These are phyloP conservation scores for Chrysochloris asiatica DNA, from an alignment of 2,113 vertebrate species.

Conservation along the genomic window DNA sequence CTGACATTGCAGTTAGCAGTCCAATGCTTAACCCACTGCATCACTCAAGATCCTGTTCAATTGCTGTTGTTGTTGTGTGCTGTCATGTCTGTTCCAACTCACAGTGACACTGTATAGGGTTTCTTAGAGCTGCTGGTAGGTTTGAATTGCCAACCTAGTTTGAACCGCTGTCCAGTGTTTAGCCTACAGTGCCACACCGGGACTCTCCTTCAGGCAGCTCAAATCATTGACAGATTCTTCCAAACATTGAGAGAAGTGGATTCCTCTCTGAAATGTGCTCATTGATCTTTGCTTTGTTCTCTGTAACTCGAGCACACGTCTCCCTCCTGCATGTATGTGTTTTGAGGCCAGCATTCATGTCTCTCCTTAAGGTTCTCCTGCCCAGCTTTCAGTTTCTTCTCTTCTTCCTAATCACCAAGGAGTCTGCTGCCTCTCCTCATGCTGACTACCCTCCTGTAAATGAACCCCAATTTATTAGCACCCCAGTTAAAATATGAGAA, in stretches of 20 bases:
- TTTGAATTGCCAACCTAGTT: too few species aligned
- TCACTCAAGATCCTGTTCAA: too few species aligned
- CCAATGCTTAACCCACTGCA: too few species aligned
- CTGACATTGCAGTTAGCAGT: too few species aligned
- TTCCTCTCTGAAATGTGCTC: neutral
- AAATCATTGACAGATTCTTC: neutral
- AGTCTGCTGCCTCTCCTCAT: neutral
- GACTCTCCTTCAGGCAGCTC: neutral
- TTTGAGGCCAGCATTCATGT: neutral
- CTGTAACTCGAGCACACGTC: neutral
- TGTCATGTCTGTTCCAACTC: too few species aligned
- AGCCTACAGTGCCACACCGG: too few species aligned
- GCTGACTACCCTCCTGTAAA: neutral
- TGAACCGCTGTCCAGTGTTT: too few species aligned
- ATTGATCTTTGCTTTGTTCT: neutral
- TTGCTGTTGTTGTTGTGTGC: too few species aligned
- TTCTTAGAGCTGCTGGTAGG: too few species aligned
- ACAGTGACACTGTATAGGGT: too few species aligned
- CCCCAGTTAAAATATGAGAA: neutral
- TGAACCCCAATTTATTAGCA: neutral
- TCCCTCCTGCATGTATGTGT: neutral
- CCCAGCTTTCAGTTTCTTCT: neutral
- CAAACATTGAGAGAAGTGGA: neutral
- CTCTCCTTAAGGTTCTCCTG: neutral
- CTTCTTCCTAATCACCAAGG: neutral